These are phyloP conservation scores for Tenualosa ilisha DNA, from an alignment of 2,797 vertebrate genomes.

Conservation along the genomic window DNA sequence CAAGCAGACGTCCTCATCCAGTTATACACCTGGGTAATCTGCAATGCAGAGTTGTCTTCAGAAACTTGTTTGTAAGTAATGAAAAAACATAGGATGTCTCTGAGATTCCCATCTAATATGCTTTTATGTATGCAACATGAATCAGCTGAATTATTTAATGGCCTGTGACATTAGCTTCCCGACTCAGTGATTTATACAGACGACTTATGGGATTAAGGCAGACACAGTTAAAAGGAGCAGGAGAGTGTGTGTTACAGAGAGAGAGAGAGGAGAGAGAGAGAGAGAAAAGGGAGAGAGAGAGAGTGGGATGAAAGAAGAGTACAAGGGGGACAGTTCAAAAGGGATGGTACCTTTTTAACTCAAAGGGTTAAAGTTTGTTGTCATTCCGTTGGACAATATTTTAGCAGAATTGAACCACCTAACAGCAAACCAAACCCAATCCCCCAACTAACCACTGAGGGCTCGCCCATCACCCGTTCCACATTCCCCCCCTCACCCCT, in stretches of 20 bases:
- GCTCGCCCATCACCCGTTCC: slow-evolving; percentile 44
- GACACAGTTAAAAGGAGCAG: neutral
- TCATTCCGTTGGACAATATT: slow-evolving; percentile 50
- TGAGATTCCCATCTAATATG: neutral
- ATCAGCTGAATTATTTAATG: slow-evolving; percentile 8
- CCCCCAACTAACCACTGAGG: slow-evolving; percentile 73
- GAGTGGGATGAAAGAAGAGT: neutral
- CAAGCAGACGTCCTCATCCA: no score
- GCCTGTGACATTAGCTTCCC: neutral
- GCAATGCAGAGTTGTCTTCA: neutral
- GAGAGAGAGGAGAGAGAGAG: neutral
- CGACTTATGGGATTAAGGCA: neutral
- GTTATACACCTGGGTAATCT: slow-evolving; percentile 9
- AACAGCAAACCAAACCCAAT: slow-evolving; percentile 74
- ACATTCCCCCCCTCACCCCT: neutral
- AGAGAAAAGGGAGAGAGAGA: neutral
- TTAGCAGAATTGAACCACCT: slow-evolving; percentile 78
- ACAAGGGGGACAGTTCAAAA: slow-evolving; percentile 51
- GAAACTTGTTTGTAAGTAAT: neutral
- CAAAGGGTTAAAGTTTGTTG: slow-evolving; percentile 78
- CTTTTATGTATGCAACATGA: neutral
- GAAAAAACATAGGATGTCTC: neutral
- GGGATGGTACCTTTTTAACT: slow-evolving; percentile 55
- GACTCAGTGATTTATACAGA: neutral
- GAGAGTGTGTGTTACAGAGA: neutral